Base-by-base conservation (phyloP, 1,140 invertebrate genomes). In the Nomia melanderi region DNA sequence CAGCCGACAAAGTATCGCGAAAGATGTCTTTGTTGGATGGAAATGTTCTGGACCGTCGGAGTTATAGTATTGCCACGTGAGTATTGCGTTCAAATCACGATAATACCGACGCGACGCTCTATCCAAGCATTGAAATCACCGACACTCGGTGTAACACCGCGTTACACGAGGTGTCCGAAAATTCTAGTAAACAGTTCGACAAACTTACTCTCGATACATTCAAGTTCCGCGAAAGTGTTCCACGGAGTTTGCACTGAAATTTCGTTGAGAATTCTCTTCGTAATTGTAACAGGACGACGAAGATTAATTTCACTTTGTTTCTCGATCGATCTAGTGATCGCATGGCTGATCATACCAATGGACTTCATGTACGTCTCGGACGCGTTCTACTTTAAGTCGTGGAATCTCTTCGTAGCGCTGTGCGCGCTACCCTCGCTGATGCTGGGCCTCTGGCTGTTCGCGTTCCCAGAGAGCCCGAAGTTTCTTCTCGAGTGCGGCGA, bases 381-480 rank as follows among this genome's bases (percentile, higher is more conserved):
- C 1, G 82, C 79, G 36, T 95, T 95, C 87, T 93, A 94, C 17
- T 96, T 95, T 87, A 94, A 95, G 81, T 96, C 95, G 14, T 96
- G 95, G 95, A 95, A 96, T 90, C 93, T 96, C 89, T 96, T 96
- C 87, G 95, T 96, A 2, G 93, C 94, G 0, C 91, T 95, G 1
- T 95, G 95, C 86, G 94, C 94, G 2, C 82, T 96, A 2, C 95
- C 95, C 0, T 95, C 89, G 17, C 47, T 92, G 4, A 82, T 95
- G 70, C 92, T 95, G 14, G 94, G 94, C 27, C 91, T 95, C 36
- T 96, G 93, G 93, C 92, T 97, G 3, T 93, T 96, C 70, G 93
- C 94, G 33, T 96, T 97, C 91, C 97, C 96, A 5, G 97, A 97
- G 90, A 97, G 96, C 89, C 96, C 97, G 1, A 97, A 97, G 88